Evolutionary conservation across 2,888 invertebrate genomes (phyloP).

Genomic region (Augochlorella aurata): DNA sequence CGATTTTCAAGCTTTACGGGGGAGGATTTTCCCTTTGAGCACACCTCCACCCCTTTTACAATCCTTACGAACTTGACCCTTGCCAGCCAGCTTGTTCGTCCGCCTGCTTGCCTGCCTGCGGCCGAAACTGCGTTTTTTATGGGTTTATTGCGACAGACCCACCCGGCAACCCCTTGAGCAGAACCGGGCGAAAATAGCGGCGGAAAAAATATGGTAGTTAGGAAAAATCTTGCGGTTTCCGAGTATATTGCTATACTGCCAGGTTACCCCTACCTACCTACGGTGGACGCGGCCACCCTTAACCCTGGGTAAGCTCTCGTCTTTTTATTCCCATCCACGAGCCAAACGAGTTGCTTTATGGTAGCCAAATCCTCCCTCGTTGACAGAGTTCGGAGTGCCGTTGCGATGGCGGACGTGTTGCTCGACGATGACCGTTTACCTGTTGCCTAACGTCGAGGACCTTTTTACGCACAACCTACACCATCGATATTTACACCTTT

Average conservation of each 20-base stretch:
- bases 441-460: constrained; percentile 11
- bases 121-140: constrained; percentile 73
- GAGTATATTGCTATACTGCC: constrained; percentile 60
- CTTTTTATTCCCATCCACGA: constrained; percentile 67
- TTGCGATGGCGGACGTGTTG: constrained; percentile 29
- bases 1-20: constrained; percentile 65
- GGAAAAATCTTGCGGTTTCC: constrained; percentile 75
- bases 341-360: constrained; percentile 77
- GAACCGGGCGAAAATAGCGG: constrained; percentile 25
- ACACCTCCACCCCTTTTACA: constrained; percentile 76
- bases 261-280: constrained; percentile 55
- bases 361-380: constrained; percentile 57
- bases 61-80: constrained; percentile 78
- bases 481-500: not conserved
- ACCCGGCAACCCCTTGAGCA: constrained; percentile 69
- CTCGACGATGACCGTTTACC: constrained; percentile 31
- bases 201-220: constrained; percentile 70
- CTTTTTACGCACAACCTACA: not conserved
- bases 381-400: constrained; percentile 33
- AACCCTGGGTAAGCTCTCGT: constrained; percentile 43
- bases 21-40: constrained; percentile 63
- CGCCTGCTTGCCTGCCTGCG: not conserved
- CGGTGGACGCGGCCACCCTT: constrained; percentile 4
- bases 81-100: constrained; percentile 59
- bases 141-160: constrained; percentile 68